These are phyloP conservation scores for Megaleporinus macrocephalus DNA, from an alignment of 2,113 vertebrate species.

Conservation along the genomic window DNA sequence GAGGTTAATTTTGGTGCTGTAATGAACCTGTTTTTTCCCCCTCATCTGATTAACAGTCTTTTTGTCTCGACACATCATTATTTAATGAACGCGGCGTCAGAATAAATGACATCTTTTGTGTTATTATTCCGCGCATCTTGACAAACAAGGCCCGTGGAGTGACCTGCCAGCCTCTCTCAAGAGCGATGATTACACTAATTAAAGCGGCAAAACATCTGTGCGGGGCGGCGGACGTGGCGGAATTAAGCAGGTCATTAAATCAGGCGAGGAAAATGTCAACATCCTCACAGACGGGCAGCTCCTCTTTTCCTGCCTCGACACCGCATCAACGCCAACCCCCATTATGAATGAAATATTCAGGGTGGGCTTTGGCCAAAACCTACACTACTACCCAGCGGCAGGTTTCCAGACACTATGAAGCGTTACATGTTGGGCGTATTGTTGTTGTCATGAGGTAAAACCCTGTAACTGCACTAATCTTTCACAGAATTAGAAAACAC, in stretches of 20 bases:
- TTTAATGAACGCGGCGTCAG: conserved; percentile 65
- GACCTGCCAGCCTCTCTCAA: conserved; percentile 74
- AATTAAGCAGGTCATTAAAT: conserved; percentile 78
- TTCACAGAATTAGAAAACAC: too few species aligned
- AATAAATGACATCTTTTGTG: conserved; percentile 77
- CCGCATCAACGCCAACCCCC: not conserved
- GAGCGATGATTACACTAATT: conserved; percentile 78
- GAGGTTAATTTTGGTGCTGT: conserved; percentile 70
- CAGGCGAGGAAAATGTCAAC: conserved; percentile 68
- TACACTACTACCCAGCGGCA: not conserved
- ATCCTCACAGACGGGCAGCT: conserved; percentile 55
- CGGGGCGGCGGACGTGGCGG: conserved; percentile 62
- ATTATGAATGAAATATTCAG: not conserved
- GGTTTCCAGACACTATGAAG: not conserved
- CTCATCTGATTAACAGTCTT: conserved; percentile 67
- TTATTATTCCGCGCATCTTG: conserved; percentile 77
- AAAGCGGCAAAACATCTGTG: conserved; percentile 75
- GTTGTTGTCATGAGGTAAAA: not conserved
- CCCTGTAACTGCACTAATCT: too few species aligned
- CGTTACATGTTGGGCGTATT: not conserved
- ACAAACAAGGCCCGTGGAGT: conserved; percentile 78
- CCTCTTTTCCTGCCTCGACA: conserved; percentile 24
- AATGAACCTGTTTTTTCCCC: conserved; percentile 65
- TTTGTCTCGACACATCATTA: conserved; percentile 76
- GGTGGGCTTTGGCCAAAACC: not conserved